Percentiles rank a stretch among this genome's conserved stretches.
Conservation (phyloP, 2,797 vertebrate species). For the Hypotaenidia philippensis region DNA sequence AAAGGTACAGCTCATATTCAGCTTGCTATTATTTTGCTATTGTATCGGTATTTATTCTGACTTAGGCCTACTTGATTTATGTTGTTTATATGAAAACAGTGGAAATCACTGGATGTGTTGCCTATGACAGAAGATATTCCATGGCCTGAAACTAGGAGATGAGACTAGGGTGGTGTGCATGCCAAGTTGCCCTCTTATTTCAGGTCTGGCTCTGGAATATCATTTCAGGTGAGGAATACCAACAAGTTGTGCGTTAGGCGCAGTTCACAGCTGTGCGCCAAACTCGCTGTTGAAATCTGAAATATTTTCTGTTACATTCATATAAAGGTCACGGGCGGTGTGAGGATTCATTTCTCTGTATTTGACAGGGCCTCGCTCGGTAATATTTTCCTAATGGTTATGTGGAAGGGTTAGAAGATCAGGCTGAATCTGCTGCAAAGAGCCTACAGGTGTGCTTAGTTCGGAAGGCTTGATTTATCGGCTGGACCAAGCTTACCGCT, state of each 20-base stretch:
- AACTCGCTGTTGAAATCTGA: background rate
- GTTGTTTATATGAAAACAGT: conserved; percentile 41
- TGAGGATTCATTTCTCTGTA: conserved; percentile 7
- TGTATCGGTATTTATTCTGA: conserved; percentile 44
- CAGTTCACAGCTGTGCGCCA: background rate
- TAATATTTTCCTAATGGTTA: conserved; percentile 22
- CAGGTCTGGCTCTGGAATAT: background rate
- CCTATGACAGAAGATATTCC: background rate
- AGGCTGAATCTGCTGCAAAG: background rate
- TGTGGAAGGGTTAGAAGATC: background rate
- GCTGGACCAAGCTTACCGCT: background rate
- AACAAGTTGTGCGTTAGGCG: background rate
- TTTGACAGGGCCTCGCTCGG: conserved; percentile 2
- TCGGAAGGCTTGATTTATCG: background rate
- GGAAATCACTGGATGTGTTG: conserved; percentile 20
- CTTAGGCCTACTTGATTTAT: conserved; percentile 40
- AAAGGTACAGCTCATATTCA: conserved; percentile 85
- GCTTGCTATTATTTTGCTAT: conserved; percentile 41
- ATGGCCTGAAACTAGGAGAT: background rate
- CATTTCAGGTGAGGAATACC: background rate
- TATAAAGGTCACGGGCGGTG: background rate
- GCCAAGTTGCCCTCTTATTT: background rate
- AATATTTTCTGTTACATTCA: background rate
- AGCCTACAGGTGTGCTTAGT: background rate
- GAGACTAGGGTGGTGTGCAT: background rate